Percentiles rank a stretch among this genome's conserved stretches.
These are phyloP conservation scores for Leucoptera coffeella DNA, from an alignment of 2,888 invertebrate genomes.

Conservation along the genomic window DNA sequence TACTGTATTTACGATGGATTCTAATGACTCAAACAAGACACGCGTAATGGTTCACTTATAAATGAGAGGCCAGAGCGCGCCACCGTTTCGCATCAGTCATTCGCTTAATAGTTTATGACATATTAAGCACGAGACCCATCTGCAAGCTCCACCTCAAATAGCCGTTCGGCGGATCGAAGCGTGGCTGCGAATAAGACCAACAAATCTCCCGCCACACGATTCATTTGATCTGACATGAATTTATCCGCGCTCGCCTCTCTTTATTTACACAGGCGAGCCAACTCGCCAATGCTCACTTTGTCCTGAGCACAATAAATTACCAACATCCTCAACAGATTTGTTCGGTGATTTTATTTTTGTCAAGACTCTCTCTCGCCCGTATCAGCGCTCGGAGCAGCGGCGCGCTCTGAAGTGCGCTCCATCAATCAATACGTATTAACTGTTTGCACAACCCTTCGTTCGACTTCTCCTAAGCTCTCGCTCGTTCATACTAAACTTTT, in stretches of 20 bases:
- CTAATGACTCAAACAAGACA: too few species aligned
- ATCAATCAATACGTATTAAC: slow-evolving; percentile 4
- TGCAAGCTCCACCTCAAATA: too few species aligned
- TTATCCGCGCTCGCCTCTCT: slow-evolving; percentile 39
- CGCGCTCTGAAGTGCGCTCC: slow-evolving; percentile 26
- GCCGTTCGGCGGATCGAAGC: slow-evolving; percentile 9
- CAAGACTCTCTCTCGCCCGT: slow-evolving; percentile 27
- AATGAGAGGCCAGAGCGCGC: too few species aligned
- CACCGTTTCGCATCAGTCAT: too few species aligned
- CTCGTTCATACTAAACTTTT: too few species aligned
- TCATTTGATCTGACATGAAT: slow-evolving; percentile 53
- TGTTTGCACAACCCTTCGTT: slow-evolving; percentile 2
- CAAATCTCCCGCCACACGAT: slow-evolving; percentile 34
- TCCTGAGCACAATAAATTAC: slow-evolving; percentile 52
- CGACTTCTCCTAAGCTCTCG: too few species aligned
- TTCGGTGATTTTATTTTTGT: slow-evolving; percentile 35
- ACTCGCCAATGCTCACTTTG: slow-evolving; percentile 41
- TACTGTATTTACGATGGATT: too few species aligned
- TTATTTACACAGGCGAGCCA: slow-evolving; percentile 47
- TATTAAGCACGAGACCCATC: too few species aligned
- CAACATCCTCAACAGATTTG: slow-evolving; percentile 35
- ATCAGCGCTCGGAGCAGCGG: too few species aligned
- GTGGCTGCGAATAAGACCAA: slow-evolving; percentile 32
- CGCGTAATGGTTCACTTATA: too few species aligned
- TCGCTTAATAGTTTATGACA: too few species aligned